A percentile compares a stretch with the other conserved stretches of the same genome.
Evolutionary conservation across 2,888 invertebrate species (phyloP).

Genomic region (Stenchaetothrips biformis): DNA sequence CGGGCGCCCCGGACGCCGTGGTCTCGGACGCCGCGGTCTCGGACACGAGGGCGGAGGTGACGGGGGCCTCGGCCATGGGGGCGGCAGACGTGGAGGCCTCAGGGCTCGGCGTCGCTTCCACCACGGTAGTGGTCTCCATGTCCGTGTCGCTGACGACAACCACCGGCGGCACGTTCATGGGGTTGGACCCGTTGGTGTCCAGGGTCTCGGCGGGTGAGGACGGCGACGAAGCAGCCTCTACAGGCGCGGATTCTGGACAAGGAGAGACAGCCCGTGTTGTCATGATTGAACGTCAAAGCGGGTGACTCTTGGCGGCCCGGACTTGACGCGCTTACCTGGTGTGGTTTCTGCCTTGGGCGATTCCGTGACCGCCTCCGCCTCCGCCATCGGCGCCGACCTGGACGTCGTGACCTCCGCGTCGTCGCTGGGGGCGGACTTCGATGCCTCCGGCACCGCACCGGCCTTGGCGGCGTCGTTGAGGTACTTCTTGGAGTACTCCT

Average conservation of each 20-base stretch:
- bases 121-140: constrained; percentile 26
- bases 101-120: constrained; percentile 26
- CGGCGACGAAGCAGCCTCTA: not conserved
- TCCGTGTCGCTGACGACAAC: constrained; percentile 27
- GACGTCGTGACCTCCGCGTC: not conserved
- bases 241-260: not conserved
- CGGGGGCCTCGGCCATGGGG: not conserved
- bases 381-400: not conserved
- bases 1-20: not conserved
- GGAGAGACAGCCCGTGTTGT: too few relatives aligned
- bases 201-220: not conserved
- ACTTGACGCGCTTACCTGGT: not conserved
- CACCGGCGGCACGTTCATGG: not conserved
- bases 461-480: not conserved
- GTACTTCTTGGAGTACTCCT: constrained; percentile 34
- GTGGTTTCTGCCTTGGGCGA: not conserved
- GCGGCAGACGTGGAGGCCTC: not conserved
- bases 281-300: too few relatives aligned
- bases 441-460: not conserved
- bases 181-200: constrained; percentile 11
- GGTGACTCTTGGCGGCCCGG: too few relatives aligned
- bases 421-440: not conserved
- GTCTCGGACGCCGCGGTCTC: not conserved
- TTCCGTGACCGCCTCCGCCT: not conserved
- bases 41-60: constrained; percentile 15